phyloP scores from a whole-genome alignment of 2,888 invertebrate species.

The Tetragonula carbonaria region DNA sequence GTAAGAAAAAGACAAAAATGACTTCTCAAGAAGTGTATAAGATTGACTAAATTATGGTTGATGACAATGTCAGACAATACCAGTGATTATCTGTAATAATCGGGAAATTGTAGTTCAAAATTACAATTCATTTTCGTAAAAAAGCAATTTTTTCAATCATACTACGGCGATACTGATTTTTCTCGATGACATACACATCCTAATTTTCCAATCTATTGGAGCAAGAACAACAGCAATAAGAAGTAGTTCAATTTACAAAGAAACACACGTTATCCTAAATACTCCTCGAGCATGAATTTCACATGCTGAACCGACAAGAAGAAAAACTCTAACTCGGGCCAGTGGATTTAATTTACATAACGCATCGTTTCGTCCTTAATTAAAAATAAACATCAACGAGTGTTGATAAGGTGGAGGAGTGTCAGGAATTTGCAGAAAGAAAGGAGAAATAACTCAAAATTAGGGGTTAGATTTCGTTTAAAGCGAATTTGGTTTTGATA shows the following conservation, averaged over 20 bases:
- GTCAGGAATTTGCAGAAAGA: background rate
- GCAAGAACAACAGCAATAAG: background rate
- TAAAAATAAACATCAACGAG: background rate
- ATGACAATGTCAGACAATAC: too few species aligned
- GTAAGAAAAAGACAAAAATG: too few species aligned
- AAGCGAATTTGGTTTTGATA: conserved; percentile 4
- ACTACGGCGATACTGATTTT: too few species aligned
- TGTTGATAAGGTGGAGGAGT: background rate
- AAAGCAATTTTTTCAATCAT: too few species aligned
- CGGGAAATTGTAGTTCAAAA: too few species aligned
- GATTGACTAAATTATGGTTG: too few species aligned
- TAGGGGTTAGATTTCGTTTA: background rate
- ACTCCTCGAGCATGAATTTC: background rate
- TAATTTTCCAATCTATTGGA: background rate
- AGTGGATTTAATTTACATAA: background rate
- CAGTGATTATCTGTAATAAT: too few species aligned
- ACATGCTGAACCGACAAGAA: background rate
- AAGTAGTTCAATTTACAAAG: background rate
- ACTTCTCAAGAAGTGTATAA: too few species aligned
- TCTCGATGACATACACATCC: background rate
- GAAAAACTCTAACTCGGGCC: background rate
- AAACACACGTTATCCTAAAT: background rate
- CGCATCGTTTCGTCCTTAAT: background rate
- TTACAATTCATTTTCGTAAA: too few species aligned
- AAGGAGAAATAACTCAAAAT: background rate